phyloP scores from a whole-genome alignment of 2,888 invertebrate species.

The Agrotis clavis region DNA sequence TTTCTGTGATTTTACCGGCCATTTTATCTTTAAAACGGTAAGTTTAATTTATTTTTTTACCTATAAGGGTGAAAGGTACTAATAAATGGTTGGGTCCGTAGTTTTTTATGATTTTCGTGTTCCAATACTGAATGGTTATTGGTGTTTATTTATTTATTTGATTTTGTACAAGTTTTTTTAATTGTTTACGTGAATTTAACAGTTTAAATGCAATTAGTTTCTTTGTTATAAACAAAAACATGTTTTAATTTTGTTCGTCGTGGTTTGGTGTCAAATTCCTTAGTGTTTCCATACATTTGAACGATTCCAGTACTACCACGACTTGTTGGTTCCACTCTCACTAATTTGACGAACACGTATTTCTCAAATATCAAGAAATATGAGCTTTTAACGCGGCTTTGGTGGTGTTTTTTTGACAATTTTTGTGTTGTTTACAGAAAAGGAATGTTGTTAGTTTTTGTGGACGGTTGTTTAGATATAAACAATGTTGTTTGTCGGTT shows the following conservation, averaged over 20 bases:
- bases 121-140: not conserved
- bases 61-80: conserved; percentile 1
- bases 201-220: not conserved
- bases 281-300: conserved; percentile 46
- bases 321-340: conserved; percentile 8
- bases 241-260: not conserved
- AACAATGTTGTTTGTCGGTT: not conserved
- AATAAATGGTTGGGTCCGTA: not conserved
- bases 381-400: not conserved
- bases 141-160: conserved; percentile 42
- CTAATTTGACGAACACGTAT: conserved; percentile 11
- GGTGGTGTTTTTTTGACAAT: not conserved
- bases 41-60: conserved; percentile 13
- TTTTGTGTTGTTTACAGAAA: not conserved
- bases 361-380: conserved; percentile 5
- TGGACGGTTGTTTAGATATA: not conserved
- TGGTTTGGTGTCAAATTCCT: conserved; percentile 23
- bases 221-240: not conserved
- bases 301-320: not conserved
- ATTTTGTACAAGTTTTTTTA: conserved; percentile 25
- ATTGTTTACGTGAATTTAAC: not conserved
- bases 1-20: conserved; percentile 45
- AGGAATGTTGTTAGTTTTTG: not conserved
- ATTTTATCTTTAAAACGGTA: conserved; percentile 57
- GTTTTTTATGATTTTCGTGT: conserved; percentile 36